These are phyloP conservation scores for Ooceraea biroi DNA, from an alignment of 1,140 invertebrate genomes.

Conservation along the genomic window DNA sequence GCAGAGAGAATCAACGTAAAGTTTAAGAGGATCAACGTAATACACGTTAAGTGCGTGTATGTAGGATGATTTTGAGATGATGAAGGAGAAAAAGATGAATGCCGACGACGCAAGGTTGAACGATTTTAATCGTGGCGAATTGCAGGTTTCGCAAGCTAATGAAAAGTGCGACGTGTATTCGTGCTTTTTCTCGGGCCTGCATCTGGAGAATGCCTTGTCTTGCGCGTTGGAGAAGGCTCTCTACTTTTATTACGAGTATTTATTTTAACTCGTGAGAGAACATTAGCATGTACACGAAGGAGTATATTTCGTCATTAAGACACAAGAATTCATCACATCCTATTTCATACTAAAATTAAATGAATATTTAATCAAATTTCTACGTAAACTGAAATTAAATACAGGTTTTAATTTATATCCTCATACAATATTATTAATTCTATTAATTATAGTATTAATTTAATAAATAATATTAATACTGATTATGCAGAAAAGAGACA, in stretches of 20 bases:
- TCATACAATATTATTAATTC: no score
- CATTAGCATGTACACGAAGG: slow-evolving; percentile 4
- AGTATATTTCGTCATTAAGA: slow-evolving; percentile 15
- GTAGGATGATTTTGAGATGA: slow-evolving; percentile 7
- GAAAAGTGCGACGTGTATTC: slow-evolving; percentile 45
- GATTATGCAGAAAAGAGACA: no score
- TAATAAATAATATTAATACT: no score
- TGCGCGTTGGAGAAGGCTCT: slow-evolving; percentile 8
- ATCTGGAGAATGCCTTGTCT: slow-evolving; percentile 20
- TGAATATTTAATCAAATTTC: neutral
- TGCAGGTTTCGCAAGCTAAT: slow-evolving; percentile 53
- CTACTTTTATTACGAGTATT: slow-evolving; percentile 20
- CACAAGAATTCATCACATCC: slow-evolving; percentile 5
- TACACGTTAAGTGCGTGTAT: neutral
- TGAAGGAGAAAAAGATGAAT: slow-evolving; percentile 6
- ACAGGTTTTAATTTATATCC: neutral
- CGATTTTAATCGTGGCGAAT: slow-evolving; percentile 53
- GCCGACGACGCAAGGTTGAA: slow-evolving; percentile 15
- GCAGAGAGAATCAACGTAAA: neutral
- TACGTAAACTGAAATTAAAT: neutral
- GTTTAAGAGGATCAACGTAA: neutral
- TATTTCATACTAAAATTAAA: neutral
- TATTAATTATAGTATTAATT: no score
- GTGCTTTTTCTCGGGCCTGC: slow-evolving; percentile 37
- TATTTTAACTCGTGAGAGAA: slow-evolving; percentile 30